A percentile compares a stretch with the other conserved stretches of the same genome.
Evolutionary conservation across 2,113 vertebrate genomes (phyloP).

Genomic region (Cyanoliseus patagonus): DNA sequence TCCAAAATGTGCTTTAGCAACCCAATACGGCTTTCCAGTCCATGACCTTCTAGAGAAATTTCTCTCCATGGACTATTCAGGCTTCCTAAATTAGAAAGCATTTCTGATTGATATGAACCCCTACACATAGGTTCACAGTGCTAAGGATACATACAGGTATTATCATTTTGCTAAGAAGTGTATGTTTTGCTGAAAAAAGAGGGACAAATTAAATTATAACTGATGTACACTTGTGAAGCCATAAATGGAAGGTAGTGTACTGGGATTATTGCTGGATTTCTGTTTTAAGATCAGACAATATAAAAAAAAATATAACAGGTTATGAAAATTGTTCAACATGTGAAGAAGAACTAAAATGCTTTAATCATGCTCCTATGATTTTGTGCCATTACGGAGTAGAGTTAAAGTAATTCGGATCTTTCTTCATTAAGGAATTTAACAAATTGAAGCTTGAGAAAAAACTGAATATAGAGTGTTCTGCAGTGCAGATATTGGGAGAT

Average conservation of each 20-base stretch:
- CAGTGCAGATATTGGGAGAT: not conserved
- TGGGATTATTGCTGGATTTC: not conserved
- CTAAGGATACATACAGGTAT: not conserved
- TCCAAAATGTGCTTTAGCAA: not conserved
- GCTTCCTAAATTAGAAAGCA: not conserved
- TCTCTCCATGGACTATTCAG: not conserved
- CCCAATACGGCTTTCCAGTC: rapidly evolving
- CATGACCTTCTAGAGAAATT: not conserved
- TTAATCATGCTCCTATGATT: not conserved
- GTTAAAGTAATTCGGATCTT: not conserved
- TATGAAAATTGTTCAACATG: not conserved
- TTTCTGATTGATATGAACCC: not conserved
- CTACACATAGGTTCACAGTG: not conserved
- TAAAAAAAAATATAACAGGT: not conserved
- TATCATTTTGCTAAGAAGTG: not conserved
- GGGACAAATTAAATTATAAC: not conserved
- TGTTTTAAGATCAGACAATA: not conserved
- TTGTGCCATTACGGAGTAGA: not conserved
- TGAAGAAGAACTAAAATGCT: not conserved
- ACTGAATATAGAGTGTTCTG: not conserved
- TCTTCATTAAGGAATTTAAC: not conserved
- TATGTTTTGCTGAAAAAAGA: not conserved
- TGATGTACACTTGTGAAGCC: not conserved
- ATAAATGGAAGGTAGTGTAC: not conserved
- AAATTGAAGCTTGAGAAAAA: not conserved